Percentiles rank a stretch among this genome's conserved stretches.
Evolutionary conservation across 2,113 vertebrate species (phyloP).

Genomic region (Caloenas nicobarica): DNA sequence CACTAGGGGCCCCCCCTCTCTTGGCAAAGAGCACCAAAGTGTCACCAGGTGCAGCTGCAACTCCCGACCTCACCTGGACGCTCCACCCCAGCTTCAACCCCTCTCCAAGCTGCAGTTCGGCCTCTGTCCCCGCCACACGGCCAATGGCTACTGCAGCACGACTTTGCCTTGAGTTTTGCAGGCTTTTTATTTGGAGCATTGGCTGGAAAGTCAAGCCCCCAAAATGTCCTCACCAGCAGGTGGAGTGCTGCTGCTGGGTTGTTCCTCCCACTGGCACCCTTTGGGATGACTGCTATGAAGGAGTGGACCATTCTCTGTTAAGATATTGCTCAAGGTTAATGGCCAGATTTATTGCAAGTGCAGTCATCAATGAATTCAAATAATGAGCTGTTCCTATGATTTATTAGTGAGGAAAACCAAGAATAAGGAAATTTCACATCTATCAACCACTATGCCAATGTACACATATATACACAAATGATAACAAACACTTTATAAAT

Average conservation of each 20-base stretch:
- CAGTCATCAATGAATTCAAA: neutral
- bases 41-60: rapidly evolving
- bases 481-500: neutral
- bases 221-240: neutral
- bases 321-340: neutral
- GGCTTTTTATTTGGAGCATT: neutral
- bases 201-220: neutral
- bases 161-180: neutral
- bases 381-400: neutral
- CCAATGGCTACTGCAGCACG: neutral
- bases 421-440: neutral
- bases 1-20: neutral
- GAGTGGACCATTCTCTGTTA: neutral
- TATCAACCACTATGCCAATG: neutral
- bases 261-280: neutral
- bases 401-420: neutral
- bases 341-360: neutral
- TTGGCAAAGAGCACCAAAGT: neutral
- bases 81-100: neutral
- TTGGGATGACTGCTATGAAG: neutral
- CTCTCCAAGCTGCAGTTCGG: neutral
- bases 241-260: neutral
- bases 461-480: neutral
- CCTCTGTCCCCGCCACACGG: rapidly evolving
- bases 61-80: neutral